Conservation (phyloP, 2,888 invertebrate species). For the Dasypogon diadema region DNA sequence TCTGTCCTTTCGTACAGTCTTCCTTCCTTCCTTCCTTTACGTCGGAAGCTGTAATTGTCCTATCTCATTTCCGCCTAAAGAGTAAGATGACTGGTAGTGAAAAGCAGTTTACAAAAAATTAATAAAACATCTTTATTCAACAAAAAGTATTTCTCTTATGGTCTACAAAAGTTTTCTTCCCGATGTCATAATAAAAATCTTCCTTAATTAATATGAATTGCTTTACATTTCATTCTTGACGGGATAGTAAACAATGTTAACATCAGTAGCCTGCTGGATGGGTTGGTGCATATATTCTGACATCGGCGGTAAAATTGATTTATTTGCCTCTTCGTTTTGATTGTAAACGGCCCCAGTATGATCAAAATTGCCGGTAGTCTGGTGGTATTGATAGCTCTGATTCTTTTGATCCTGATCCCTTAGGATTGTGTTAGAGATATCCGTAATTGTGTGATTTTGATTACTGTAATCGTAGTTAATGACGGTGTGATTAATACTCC, state of each 20-base stretch:
- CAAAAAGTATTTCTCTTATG: conserved; percentile 53
- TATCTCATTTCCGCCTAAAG: no score
- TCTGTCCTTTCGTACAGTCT: no score
- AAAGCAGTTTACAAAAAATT: conserved; percentile 53
- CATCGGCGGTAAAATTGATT: conserved; percentile 63
- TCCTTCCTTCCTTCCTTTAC: no score
- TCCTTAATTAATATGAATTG: conserved; percentile 38
- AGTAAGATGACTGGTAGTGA: no score
- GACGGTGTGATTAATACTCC: conserved; percentile 53
- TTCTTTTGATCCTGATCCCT: conserved; percentile 52
- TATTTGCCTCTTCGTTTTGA: conserved; percentile 55
- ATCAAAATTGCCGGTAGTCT: conserved; percentile 19
- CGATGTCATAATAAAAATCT: conserved; percentile 50
- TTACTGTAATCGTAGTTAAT: conserved; percentile 56
- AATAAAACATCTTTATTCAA: conserved; percentile 56
- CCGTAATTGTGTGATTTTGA: conserved; percentile 57
- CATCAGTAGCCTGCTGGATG: conserved; percentile 61
- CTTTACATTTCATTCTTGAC: conserved; percentile 64
- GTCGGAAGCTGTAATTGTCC: no score
- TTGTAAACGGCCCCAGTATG: conserved; percentile 50
- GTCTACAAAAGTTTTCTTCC: conserved; percentile 46
- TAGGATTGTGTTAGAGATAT: conserved; percentile 57
- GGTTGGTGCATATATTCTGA: conserved; percentile 66
- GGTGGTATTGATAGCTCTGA: conserved; percentile 57
- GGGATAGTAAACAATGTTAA: conserved; percentile 67